These are phyloP conservation scores for Gobiocypris rarus DNA, from an alignment of 2,113 vertebrate genomes.

Conservation along the genomic window DNA sequence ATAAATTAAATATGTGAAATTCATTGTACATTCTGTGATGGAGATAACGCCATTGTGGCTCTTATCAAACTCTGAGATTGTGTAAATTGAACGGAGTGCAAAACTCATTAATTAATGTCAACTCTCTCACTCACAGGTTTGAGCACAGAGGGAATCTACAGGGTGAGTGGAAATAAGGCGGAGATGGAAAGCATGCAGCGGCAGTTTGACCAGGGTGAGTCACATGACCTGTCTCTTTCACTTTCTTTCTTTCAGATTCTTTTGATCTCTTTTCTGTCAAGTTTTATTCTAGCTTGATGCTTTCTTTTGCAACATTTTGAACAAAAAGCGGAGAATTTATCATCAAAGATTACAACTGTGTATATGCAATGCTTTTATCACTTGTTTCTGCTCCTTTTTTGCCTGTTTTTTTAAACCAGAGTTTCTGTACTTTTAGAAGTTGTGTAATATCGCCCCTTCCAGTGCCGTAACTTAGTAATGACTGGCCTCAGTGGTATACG, in stretches of 20 bases:
- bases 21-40: background rate
- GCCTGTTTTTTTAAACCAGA: too few relatives aligned
- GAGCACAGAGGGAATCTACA: conserved; percentile 93
- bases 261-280: too few relatives aligned
- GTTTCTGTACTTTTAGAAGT: too few relatives aligned
- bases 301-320: too few relatives aligned
- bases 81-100: conserved; percentile 61
- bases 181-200: conserved; percentile 96
- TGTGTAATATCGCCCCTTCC: too few relatives aligned
- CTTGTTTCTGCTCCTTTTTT: too few relatives aligned
- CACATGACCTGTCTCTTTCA: background rate
- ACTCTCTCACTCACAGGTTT: conserved; percentile 74
- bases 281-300: too few relatives aligned
- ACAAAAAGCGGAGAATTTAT: too few relatives aligned
- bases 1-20: conserved; percentile 25
- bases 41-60: conserved; percentile 6
- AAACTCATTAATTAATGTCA: conserved; percentile 35
- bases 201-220: conserved; percentile 93
- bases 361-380: too few relatives aligned
- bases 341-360: too few relatives aligned
- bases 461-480: too few relatives aligned
- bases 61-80: conserved; percentile 40
- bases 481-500: too few relatives aligned
- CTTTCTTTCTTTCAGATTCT: background rate
- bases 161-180: conserved; percentile 95